phyloP scores from a whole-genome alignment of 2,888 invertebrate genomes.

The Imbricaverruca yamaguchii region DNA sequence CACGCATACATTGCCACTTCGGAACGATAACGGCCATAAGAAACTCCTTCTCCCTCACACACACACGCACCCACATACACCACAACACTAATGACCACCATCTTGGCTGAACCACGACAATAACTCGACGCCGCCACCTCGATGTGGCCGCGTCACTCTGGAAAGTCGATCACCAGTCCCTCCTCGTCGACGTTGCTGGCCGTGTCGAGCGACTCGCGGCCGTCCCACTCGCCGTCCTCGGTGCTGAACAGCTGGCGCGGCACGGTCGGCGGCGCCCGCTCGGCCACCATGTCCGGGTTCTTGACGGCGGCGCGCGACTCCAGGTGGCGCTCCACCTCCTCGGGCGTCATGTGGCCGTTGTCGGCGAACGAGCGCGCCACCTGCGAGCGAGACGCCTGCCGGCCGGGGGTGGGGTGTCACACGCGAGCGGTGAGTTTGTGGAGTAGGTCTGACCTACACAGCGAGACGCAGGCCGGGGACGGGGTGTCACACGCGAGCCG shows the following conservation, averaged over 20 bases:
- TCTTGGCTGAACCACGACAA: neutral
- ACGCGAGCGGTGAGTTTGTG: too few species aligned
- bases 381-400: conserved; percentile 8
- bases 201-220: neutral
- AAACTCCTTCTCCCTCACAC: too few species aligned
- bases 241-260: conserved; percentile 93
- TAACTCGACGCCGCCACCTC: neutral
- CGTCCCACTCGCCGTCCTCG: conserved; percentile 45
- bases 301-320: conserved; percentile 54
- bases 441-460: too few species aligned
- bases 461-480: too few species aligned
- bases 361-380: conserved; percentile 7
- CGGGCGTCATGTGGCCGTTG: conserved; percentile 78
- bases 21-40: too few species aligned
- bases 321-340: conserved; percentile 81
- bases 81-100: too few species aligned
- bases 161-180: conserved; percentile 11
- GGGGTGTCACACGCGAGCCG: too few species aligned
- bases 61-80: too few species aligned
- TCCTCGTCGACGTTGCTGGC: conserved; percentile 15
- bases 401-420: neutral
- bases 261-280: conserved; percentile 78
- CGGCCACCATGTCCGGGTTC: conserved; percentile 39
- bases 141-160: neutral
- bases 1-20: too few species aligned